A percentile compares a stretch with the other conserved stretches of the same genome.
These are phyloP conservation scores for Rhogogaster chlorosoma DNA, from an alignment of 2,888 invertebrate genomes.

Conservation along the genomic window DNA sequence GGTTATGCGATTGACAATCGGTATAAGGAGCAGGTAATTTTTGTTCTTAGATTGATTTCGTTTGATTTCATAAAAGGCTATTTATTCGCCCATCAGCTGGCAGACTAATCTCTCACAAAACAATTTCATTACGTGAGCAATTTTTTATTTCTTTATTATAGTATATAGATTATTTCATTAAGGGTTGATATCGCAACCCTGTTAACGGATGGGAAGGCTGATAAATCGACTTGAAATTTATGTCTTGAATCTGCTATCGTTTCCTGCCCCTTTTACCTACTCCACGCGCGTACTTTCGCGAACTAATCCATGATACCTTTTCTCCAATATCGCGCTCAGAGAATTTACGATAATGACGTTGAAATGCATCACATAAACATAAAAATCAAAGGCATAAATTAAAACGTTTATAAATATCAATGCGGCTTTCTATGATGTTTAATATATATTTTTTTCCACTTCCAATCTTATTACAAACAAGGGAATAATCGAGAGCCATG, in stretches of 20 bases:
- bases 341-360: not conserved
- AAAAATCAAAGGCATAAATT: not conserved
- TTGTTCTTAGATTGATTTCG: not conserved
- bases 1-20: not conserved
- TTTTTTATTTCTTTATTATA: constrained; percentile 24
- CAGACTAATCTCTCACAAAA: not conserved
- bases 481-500: too few species aligned
- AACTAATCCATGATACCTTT: not conserved
- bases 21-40: not conserved
- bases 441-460: too few species aligned
- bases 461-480: too few species aligned
- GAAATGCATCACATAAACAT: not conserved
- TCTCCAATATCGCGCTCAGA: constrained; percentile 7
- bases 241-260: constrained; percentile 1
- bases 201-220: constrained; percentile 10
- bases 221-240: constrained; percentile 37
- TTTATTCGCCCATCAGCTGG: not conserved
- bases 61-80: not conserved
- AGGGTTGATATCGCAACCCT: not conserved
- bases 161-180: constrained; percentile 18
- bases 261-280: constrained; percentile 14
- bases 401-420: not conserved
- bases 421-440: not conserved
- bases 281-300: not conserved
- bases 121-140: constrained; percentile 31